phyloP scores from a whole-genome alignment of 2,888 invertebrate genomes.

The Portevinia maculata region DNA sequence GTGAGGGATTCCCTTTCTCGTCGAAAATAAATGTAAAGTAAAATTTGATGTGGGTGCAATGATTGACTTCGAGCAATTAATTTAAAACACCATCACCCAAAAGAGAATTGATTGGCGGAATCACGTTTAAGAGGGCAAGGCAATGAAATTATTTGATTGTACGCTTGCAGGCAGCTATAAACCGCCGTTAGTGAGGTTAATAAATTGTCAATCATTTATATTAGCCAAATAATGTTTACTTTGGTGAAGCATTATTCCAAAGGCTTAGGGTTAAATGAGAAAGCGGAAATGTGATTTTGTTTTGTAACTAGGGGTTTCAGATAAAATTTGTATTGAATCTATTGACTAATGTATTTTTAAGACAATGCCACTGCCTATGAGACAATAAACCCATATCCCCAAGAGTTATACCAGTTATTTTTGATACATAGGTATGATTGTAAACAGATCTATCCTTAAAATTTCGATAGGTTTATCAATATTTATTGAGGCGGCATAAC shows the following conservation, averaged over 20 bases:
- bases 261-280: too few species aligned
- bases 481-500: too few species aligned
- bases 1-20: not conserved
- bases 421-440: too few species aligned
- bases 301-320: not conserved
- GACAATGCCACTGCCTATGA: too few species aligned
- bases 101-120: slow-evolving; percentile 51
- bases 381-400: too few species aligned
- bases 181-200: slow-evolving; percentile 16
- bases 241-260: not conserved
- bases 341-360: too few species aligned
- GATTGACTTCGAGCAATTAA: slow-evolving; percentile 65
- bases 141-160: slow-evolving; percentile 22
- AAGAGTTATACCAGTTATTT: too few species aligned
- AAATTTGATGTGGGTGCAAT: slow-evolving; percentile 52
- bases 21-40: slow-evolving; percentile 39
- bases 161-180: not conserved
- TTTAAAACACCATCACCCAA: slow-evolving; percentile 54
- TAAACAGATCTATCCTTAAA: too few species aligned
- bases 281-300: not conserved
- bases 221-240: not conserved
- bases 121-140: slow-evolving; percentile 22
- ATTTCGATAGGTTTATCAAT: too few species aligned
- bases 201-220: not conserved
- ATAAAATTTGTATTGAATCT: too few species aligned